These are phyloP conservation scores for Ichneumoninae sp. DNA, from an alignment of 2,888 invertebrate genomes.

Conservation along the genomic window DNA sequence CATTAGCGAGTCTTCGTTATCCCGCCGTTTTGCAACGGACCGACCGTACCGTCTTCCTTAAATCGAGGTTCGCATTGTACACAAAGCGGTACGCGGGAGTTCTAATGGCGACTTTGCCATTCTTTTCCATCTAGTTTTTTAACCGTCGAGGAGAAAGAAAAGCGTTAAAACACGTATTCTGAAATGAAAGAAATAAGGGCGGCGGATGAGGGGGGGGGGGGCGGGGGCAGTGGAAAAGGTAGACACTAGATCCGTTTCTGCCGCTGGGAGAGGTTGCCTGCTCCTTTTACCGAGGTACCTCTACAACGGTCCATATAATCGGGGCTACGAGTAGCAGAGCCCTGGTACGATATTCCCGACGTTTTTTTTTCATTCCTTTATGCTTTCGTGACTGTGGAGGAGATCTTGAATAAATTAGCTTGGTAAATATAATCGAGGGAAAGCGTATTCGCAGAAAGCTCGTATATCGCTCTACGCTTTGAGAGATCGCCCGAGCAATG, in stretches of 20 bases:
- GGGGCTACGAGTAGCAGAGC: constrained; percentile 3
- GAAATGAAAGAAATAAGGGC: constrained; percentile 3
- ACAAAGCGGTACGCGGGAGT: background rate
- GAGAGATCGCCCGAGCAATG: constrained; percentile 2
- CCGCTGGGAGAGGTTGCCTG: background rate
- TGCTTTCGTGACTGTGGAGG: constrained; percentile 1
- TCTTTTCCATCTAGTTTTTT: background rate
- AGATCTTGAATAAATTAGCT: constrained; percentile 29
- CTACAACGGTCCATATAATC: background rate
- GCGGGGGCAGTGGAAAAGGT: background rate
- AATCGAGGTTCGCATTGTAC: background rate
- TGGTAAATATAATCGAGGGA: constrained; percentile 28
- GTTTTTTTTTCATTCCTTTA: background rate
- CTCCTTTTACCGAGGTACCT: constrained; percentile 2
- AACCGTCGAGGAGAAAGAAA: background rate
- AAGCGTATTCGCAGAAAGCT: constrained; percentile 9
- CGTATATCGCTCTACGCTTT: background rate
- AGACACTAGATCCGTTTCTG: background rate
- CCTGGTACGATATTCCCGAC: background rate
- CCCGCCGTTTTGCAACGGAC: background rate
- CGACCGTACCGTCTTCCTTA: background rate
- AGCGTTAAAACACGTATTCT: background rate
- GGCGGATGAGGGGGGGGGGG: background rate
- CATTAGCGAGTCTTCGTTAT: background rate
- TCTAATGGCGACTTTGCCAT: background rate